phyloP scores from a whole-genome alignment of 2,888 invertebrate species.

The Brachylomia viminalis region DNA sequence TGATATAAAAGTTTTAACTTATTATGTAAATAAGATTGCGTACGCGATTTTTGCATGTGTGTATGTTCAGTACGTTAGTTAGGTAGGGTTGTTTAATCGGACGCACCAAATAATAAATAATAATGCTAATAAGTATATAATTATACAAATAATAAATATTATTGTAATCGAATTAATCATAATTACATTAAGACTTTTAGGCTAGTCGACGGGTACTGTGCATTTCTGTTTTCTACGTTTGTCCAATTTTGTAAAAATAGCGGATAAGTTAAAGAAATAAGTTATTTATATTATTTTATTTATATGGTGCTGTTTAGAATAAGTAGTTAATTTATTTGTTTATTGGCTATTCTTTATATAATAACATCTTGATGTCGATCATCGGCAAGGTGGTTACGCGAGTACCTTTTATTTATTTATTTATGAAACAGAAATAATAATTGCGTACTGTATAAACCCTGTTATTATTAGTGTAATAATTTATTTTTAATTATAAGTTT shows the following conservation, averaged over 20 bases:
- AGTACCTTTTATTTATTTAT: slow-evolving; percentile 86
- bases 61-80: slow-evolving; percentile 69
- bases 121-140: slow-evolving; percentile 67
- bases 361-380: slow-evolving; percentile 72
- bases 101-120: slow-evolving; percentile 80
- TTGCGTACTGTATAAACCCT: slow-evolving; percentile 66
- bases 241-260: slow-evolving; percentile 89
- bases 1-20: slow-evolving; percentile 62
- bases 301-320: slow-evolving; percentile 82
- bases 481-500: slow-evolving; percentile 58
- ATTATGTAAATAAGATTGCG: slow-evolving; percentile 72
- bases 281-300: slow-evolving; percentile 71
- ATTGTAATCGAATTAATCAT: slow-evolving; percentile 59
- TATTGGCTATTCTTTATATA: slow-evolving; percentile 67
- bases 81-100: slow-evolving; percentile 71
- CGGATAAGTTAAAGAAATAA: slow-evolving; percentile 70
- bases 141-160: slow-evolving; percentile 67
- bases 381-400: slow-evolving; percentile 87
- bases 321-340: slow-evolving; percentile 73
- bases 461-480: slow-evolving; percentile 58
- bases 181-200: slow-evolving; percentile 75
- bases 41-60: slow-evolving; percentile 61
- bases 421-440: slow-evolving; percentile 71
- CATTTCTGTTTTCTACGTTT: slow-evolving; percentile 83
- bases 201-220: slow-evolving; percentile 90